phyloP scores from a whole-genome alignment of 30 jellyfish, hydroid and myxozoan species.

The Mastigias papua region DNA sequence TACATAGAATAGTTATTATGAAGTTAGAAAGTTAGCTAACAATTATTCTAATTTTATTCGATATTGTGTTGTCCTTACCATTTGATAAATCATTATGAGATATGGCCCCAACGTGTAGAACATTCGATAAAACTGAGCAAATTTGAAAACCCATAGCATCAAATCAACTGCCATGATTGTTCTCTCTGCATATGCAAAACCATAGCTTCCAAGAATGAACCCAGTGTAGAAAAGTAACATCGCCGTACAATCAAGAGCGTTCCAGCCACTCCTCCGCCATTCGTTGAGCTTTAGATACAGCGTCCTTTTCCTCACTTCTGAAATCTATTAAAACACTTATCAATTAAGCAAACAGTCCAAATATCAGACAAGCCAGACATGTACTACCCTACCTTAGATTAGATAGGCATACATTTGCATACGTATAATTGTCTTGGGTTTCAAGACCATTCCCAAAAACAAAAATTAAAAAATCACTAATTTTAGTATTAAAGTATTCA shows the following conservation, averaged over 20 bases:
- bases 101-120: slow-evolving; percentile 83
- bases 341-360: no score
- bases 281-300: slow-evolving; percentile 11
- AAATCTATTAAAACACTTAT: slow-evolving; percentile 8
- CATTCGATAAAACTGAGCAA: slow-evolving; percentile 85
- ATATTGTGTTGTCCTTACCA: slow-evolving; percentile 67
- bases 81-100: slow-evolving; percentile 81
- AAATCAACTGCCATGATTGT: slow-evolving; percentile 64
- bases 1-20: background rate
- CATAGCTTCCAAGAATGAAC: slow-evolving; percentile 46
- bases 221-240: slow-evolving; percentile 68
- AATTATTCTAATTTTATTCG: no score
- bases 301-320: slow-evolving; percentile 52
- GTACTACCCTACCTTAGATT: no score
- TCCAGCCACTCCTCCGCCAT: slow-evolving; percentile 70
- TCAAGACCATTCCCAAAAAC: no score
- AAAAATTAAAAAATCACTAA: no score
- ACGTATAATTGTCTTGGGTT: no score
- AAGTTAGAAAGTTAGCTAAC: no score
- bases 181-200: slow-evolving; percentile 29
- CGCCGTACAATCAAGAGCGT: slow-evolving; percentile 59
- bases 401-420: no score
- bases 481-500: no score
- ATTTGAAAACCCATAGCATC: slow-evolving; percentile 66
- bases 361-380: no score